Evolutionary conservation across 2,797 vertebrate genomes (phyloP), one percentile per base, ranked within the genome.

Genomic region (Adrianichthys oophorus): DNA sequence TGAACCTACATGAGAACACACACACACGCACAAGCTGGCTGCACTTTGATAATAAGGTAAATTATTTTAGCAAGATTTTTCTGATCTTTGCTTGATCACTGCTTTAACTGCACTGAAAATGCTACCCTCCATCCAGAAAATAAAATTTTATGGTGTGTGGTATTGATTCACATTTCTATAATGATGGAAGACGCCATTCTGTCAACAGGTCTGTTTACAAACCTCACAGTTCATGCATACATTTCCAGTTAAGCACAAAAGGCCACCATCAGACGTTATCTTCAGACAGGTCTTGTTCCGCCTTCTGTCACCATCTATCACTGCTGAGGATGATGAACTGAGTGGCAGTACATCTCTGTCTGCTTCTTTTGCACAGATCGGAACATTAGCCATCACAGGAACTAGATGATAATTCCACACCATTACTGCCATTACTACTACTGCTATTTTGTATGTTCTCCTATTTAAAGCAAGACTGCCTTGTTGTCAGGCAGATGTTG

Each of bases 401-500:
- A 37, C 41, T 14, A 21, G 4, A 26, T 50, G 56, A 57, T 40
- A 24, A 69, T 65, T 72, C 53, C 37, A 40, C 51, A 52, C 52
- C 46, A 46, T 60, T 61, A 58, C 56, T 52, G 52, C 48, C 48
- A 67, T 64, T 52, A 59, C 51, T 45, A 63, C 62, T 51, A 62
- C 62, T 68, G 48, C 60, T 74, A 63, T 17, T 66, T 73, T 52
- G 42, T 42, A 37, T 37, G 32, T 69, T 45, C 41, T 53, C 74
- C 40, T 72, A 75, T 52, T 37, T 45, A 48, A 52, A 68, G 29
- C 59, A 55, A 84, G 65, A 60, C 66, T 47, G 84, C 77, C 86
- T 89, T 91, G 91, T 92, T 90, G 90, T 89, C 83, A 88, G 90
- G 90, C 90, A 91, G 90, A 91, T 84, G 82, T 86, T 80, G 67